A percentile compares a stretch with the other conserved stretches of the same genome.
phyloP scores from a whole-genome alignment of 2,113 vertebrate species.

The Bostrychus sinensis region DNA sequence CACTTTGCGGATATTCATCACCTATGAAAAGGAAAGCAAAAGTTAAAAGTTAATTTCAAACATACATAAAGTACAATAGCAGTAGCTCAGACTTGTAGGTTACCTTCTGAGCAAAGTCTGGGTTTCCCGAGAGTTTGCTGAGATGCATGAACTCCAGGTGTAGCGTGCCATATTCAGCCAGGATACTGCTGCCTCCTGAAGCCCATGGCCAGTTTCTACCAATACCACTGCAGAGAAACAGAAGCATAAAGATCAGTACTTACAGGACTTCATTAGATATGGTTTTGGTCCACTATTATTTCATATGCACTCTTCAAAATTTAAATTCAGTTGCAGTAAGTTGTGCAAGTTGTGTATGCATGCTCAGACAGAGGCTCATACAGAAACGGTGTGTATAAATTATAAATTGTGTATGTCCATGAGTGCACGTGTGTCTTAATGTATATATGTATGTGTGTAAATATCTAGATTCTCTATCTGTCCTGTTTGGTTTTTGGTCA shows the following conservation, averaged over 20 bases:
- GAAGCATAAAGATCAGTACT: not conserved
- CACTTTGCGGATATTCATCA: conserved; percentile 95
- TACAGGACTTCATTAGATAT: not conserved
- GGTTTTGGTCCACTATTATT: no score
- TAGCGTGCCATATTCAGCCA: conserved; percentile 97
- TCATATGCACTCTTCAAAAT: no score
- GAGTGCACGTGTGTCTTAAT: no score
- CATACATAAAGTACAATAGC: not conserved
- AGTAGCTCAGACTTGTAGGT: not conserved
- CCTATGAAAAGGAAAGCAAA: conserved; percentile 69
- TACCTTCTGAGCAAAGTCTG: conserved; percentile 95
- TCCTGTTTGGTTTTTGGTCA: no score
- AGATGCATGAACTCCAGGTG: conserved; percentile 97
- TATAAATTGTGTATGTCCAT: no score
- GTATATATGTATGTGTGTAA: no score
- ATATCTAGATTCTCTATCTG: no score
- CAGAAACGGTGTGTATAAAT: no score
- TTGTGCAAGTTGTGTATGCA: no score
- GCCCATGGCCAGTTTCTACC: conserved; percentile 99
- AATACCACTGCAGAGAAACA: conserved; percentile 81
- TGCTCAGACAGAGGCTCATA: no score
- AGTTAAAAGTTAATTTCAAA: not conserved
- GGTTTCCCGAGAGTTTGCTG: conserved; percentile 91
- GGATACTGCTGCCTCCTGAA: conserved; percentile 97
- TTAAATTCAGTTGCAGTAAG: no score